Conservation (phyloP, 2,797 vertebrate genomes). For the Neosilurus hyrtlii region DNA sequence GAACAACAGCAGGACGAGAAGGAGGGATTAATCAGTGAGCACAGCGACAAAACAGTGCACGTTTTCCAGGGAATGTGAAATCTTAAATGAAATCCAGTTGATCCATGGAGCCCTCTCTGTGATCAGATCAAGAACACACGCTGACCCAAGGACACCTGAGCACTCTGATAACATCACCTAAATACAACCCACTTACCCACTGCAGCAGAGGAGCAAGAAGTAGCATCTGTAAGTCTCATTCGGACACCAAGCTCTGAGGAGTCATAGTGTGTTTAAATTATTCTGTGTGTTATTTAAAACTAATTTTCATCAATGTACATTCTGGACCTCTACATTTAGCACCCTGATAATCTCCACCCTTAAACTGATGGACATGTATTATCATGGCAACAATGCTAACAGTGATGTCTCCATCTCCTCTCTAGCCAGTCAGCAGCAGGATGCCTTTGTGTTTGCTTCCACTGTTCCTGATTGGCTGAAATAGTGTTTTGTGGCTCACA, state of each 20-base stretch:
- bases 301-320: too few relatives aligned
- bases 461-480: too few relatives aligned
- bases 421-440: too few relatives aligned
- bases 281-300: background rate
- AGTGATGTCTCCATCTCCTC: too few relatives aligned
- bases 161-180: conserved; percentile 6
- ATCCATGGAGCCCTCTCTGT: background rate
- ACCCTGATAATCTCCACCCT: too few relatives aligned
- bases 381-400: too few relatives aligned
- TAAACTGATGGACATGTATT: too few relatives aligned
- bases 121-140: background rate
- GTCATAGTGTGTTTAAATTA: background rate
- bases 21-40: background rate
- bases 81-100: background rate
- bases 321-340: too few relatives aligned
- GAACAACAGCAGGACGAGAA: conserved; percentile 4
- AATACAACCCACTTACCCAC: background rate
- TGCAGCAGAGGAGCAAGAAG: background rate
- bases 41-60: background rate
- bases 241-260: background rate
- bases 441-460: too few relatives aligned
- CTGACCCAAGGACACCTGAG: background rate
- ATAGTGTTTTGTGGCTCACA: too few relatives aligned
- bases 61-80: background rate
- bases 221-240: background rate